phyloP scores from a whole-genome alignment of 2,888 invertebrate species.

The Orchestes rusci region DNA sequence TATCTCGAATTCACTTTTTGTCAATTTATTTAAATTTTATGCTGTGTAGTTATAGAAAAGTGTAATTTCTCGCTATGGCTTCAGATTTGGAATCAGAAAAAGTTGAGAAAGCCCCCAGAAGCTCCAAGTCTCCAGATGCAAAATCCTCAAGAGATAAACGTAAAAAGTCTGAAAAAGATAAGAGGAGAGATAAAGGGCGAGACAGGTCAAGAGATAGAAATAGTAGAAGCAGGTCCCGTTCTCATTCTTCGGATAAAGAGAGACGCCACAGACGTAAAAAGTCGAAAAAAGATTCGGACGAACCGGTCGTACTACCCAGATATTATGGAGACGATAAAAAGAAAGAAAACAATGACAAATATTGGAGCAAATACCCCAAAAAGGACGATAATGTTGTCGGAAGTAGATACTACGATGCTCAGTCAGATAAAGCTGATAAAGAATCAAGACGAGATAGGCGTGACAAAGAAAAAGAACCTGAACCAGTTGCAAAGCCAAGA shows the following conservation, averaged over 20 bases:
- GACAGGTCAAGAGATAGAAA: too few relatives aligned
- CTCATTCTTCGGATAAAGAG: slow-evolving; percentile 23
- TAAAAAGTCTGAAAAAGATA: too few relatives aligned
- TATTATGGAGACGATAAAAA: slow-evolving; percentile 40
- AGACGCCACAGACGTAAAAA: slow-evolving; percentile 13
- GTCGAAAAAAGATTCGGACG: slow-evolving; percentile 8
- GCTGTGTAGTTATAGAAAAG: too few relatives aligned
- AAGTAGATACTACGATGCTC: slow-evolving; percentile 28
- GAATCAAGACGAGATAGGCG: slow-evolving; percentile 11
- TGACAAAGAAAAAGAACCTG: slow-evolving; percentile 27
- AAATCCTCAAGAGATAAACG: too few relatives aligned
- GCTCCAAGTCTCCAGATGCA: too few relatives aligned
- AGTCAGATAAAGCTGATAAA: slow-evolving; percentile 1
- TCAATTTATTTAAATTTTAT: too few relatives aligned
- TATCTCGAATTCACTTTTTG: too few relatives aligned
- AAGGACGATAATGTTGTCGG: slow-evolving; percentile 38
- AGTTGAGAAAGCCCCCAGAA: too few relatives aligned
- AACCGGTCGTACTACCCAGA: slow-evolving; percentile 21
- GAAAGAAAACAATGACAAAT: slow-evolving; percentile 37
- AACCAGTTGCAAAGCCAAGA: slow-evolving; percentile 37
- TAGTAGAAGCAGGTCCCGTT: slow-evolving; percentile 27
- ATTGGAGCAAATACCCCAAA: slow-evolving; percentile 42
- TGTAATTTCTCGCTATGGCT: too few relatives aligned
- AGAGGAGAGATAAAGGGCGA: too few relatives aligned
- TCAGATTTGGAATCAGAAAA: too few relatives aligned